Conservation (phyloP, 1,140 invertebrate species). For the Alviniconcha marisindica region DNA sequence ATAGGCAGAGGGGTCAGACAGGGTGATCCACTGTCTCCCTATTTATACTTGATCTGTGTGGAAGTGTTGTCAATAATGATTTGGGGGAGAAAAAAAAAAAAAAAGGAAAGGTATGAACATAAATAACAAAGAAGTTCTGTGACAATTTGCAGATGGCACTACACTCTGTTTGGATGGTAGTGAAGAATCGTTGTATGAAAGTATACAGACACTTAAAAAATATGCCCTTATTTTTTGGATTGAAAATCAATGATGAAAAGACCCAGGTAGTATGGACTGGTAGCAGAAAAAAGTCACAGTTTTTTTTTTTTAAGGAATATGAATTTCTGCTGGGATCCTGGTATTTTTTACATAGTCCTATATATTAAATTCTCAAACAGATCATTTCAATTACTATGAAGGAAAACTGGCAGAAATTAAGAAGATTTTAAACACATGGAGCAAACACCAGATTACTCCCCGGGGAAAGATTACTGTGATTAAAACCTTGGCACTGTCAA, state of each 20-base stretch:
- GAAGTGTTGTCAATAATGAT: slow-evolving; percentile 35
- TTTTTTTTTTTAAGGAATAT: neutral
- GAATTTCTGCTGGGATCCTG: too few relatives aligned
- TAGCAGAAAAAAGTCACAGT: neutral
- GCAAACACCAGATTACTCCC: neutral
- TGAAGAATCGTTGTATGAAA: slow-evolving; percentile 8
- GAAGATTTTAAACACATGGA: neutral
- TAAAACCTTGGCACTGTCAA: neutral
- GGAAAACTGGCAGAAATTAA: neutral
- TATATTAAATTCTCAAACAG: neutral
- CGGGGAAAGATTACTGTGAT: neutral
- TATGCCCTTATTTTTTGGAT: neutral
- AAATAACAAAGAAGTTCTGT: slow-evolving; percentile 21
- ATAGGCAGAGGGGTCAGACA: slow-evolving; percentile 28
- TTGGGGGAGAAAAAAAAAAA: too few relatives aligned
- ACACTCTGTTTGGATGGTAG: slow-evolving; percentile 32
- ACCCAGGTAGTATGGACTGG: slow-evolving; percentile 25
- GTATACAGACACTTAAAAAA: neutral
- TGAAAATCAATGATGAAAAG: slow-evolving; percentile 21
- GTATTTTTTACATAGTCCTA: too few relatives aligned
- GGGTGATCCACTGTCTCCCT: slow-evolving; percentile 20
- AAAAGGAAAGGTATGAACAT: too few relatives aligned
- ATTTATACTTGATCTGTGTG: slow-evolving; percentile 37
- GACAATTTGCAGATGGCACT: slow-evolving; percentile 42
- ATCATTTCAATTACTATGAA: neutral